Conservation (phyloP, 2,113 vertebrate species). For the Cathartes aura region DNA sequence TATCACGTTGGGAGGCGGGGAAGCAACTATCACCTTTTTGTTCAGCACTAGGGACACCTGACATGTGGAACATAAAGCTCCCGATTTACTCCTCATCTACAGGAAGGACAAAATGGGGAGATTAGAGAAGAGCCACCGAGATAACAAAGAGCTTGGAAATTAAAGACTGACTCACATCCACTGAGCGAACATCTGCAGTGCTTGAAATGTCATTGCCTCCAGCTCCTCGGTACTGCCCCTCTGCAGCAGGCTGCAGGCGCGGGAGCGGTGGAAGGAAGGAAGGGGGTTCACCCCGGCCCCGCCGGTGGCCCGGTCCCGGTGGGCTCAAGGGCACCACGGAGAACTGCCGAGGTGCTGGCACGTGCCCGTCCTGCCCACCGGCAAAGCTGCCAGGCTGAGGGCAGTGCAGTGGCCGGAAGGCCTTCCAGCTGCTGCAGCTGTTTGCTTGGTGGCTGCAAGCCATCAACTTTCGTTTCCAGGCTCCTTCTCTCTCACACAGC, state of each 20-base stretch:
- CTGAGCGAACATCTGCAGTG: constrained; percentile 41
- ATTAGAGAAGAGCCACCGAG: constrained; percentile 1
- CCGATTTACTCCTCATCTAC: not conserved
- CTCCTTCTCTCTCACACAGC: not conserved
- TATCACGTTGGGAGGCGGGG: not conserved
- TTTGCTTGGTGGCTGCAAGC: not conserved
- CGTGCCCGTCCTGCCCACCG: fast-evolving
- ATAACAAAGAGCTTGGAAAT: constrained; percentile 45
- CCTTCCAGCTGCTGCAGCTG: not conserved
- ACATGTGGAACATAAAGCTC: constrained; percentile 21
- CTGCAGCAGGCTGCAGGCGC: not conserved
- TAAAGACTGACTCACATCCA: constrained; percentile 61
- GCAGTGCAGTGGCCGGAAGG: fast-evolving
- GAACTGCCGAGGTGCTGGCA: fast-evolving
- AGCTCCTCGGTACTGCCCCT: not conserved
- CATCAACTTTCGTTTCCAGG: not conserved
- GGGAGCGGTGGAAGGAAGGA: not conserved
- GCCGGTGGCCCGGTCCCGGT: fast-evolving
- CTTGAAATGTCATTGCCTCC: constrained; percentile 51
- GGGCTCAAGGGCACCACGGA: fast-evolving
- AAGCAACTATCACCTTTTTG: not conserved
- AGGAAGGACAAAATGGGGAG: constrained; percentile 40
- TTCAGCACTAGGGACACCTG: constrained; percentile 1
- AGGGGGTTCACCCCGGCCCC: fast-evolving
- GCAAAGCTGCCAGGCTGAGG: fast-evolving